These are phyloP conservation scores for Meriones unguiculatus DNA, from an alignment of 2,113 vertebrate genomes.

Conservation along the genomic window DNA sequence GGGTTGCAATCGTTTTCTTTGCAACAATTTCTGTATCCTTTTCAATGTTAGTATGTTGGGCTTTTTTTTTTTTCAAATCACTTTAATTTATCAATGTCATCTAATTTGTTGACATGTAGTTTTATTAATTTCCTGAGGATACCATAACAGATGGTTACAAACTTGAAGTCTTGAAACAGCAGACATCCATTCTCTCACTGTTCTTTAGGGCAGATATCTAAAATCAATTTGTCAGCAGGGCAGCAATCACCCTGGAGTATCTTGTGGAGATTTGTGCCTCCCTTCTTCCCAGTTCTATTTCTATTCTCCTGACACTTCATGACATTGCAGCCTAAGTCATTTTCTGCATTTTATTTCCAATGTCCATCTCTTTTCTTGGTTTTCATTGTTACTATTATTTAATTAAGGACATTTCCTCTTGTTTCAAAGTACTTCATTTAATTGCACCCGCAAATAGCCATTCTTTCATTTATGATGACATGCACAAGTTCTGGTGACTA, in stretches of 20 bases:
- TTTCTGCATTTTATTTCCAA: not conserved
- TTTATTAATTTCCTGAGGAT: conserved; percentile 7
- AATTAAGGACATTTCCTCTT: not conserved
- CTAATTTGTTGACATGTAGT: not conserved
- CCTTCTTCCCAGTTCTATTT: not conserved
- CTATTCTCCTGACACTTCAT: not conserved
- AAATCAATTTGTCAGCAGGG: not conserved
- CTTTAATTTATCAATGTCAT: not conserved
- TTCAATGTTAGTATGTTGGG: not conserved
- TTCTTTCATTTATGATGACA: not conserved
- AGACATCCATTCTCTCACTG: not conserved
- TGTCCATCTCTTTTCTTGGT: not conserved
- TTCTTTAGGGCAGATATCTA: not conserved
- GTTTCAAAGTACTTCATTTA: not conserved
- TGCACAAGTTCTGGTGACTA: not conserved
- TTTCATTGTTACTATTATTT: not conserved
- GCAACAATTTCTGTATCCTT: not conserved
- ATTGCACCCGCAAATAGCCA: not conserved
- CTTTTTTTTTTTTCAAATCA: not conserved
- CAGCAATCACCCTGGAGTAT: not conserved
- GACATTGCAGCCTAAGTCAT: not conserved
- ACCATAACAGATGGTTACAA: not conserved
- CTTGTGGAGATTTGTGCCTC: too few species aligned
- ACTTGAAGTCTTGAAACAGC: not conserved
- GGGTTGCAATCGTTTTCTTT: not conserved